These are phyloP conservation scores for Cygnus buccinator DNA, from an alignment of 2,113 vertebrate species.

Conservation along the genomic window DNA sequence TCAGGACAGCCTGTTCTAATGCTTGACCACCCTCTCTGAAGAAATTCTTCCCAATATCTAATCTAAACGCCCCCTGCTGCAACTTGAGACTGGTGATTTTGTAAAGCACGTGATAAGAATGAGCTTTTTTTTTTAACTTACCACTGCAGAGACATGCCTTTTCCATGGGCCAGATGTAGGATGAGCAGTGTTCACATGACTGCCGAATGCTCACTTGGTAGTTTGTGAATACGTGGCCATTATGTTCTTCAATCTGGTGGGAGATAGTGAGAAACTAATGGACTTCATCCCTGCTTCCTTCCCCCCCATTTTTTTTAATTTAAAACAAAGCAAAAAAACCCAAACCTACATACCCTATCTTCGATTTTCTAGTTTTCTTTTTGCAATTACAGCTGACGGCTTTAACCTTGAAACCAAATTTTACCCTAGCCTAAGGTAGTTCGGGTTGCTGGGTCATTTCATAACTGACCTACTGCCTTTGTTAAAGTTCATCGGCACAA, in stretches of 20 bases:
- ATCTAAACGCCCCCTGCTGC: neutral
- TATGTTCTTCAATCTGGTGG: conserved; percentile 85
- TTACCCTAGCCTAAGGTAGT: neutral
- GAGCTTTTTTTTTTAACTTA: conserved; percentile 70
- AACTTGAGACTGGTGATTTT: neutral
- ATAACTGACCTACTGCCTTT: neutral
- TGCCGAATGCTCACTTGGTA: conserved; percentile 97
- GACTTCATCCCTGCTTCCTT: neutral
- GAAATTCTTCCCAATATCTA: neutral
- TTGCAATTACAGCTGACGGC: neutral
- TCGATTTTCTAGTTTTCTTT: neutral
- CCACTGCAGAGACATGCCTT: conserved; percentile 94
- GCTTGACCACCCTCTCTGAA: neutral
- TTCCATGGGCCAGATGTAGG: conserved; percentile 98
- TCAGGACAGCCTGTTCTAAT: neutral
- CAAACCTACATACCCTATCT: neutral
- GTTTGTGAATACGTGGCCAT: conserved; percentile 88
- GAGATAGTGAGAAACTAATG: neutral
- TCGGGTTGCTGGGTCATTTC: neutral
- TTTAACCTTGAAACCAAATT: neutral
- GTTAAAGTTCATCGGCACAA: neutral
- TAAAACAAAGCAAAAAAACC: neutral
- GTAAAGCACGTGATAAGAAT: fast-evolving
- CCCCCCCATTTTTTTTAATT: too few relatives aligned
- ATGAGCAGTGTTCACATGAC: conserved; percentile 92